Conservation (phyloP, 2,888 invertebrate genomes). For the Spodoptera picta region DNA sequence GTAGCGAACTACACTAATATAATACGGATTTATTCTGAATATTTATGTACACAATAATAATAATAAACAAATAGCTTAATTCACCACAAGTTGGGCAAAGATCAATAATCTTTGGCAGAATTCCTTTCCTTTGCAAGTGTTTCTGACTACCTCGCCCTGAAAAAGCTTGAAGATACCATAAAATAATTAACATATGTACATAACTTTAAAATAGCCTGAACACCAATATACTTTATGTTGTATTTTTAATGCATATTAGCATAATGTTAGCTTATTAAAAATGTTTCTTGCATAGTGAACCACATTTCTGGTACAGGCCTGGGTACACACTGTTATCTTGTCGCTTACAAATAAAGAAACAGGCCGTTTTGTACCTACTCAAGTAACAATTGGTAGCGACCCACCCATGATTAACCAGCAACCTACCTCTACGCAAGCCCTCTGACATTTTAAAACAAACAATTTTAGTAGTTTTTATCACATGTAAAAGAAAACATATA, state of each 20-base stretch:
- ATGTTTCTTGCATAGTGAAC: too few relatives aligned
- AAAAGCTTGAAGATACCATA: slow-evolving; percentile 38
- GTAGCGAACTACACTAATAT: slow-evolving; percentile 61
- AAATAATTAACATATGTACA: slow-evolving; percentile 9
- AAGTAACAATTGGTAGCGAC: too few relatives aligned
- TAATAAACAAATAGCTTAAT: slow-evolving; percentile 48
- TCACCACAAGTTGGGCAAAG: slow-evolving; percentile 60
- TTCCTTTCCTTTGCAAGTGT: slow-evolving; percentile 47
- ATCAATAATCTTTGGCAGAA: slow-evolving; percentile 65
- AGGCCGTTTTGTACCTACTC: too few relatives aligned
- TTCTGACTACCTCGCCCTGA: slow-evolving; percentile 27
- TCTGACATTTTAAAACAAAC: too few relatives aligned
- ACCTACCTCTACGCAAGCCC: too few relatives aligned
- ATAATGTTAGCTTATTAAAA: too few relatives aligned
- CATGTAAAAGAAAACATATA: background rate
- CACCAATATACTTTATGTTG: background rate
- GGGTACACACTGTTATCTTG: too few relatives aligned
- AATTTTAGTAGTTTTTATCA: too few relatives aligned
- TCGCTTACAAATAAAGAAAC: too few relatives aligned
- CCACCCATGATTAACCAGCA: too few relatives aligned
- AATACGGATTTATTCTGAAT: slow-evolving; percentile 55
- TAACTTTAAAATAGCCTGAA: slow-evolving; percentile 13
- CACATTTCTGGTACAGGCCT: too few relatives aligned
- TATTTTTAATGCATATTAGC: too few relatives aligned
- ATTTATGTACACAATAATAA: slow-evolving; percentile 30